Conservation (phyloP, 2,113 vertebrate genomes). For the Ivindomyrus marchei region DNA sequence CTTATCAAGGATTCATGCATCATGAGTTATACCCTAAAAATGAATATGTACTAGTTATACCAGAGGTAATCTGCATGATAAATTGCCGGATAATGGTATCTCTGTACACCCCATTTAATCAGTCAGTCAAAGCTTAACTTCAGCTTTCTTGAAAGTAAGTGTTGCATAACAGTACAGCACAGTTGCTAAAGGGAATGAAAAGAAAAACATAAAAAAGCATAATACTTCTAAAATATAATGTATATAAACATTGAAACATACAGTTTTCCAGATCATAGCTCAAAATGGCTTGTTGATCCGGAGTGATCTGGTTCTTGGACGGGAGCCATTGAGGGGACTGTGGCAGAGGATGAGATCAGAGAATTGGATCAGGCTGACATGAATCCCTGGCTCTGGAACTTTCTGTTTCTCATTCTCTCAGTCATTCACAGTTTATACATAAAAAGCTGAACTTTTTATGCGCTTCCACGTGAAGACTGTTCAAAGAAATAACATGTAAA, state of each 20-base stretch:
- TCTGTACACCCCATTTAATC: not conserved
- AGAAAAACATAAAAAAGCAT: not conserved
- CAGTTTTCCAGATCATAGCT: not conserved
- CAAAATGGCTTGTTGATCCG: not conserved
- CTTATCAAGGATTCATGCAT: not conserved
- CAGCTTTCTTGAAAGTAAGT: not conserved
- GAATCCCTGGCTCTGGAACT: not conserved
- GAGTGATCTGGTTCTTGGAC: not conserved
- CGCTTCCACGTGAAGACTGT: not conserved
- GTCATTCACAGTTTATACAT: not conserved
- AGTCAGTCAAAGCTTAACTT: not conserved
- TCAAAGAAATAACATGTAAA: not conserved
- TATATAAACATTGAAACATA: not conserved
- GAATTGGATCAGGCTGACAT: not conserved
- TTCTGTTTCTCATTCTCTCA: not conserved
- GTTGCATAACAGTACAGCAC: not conserved
- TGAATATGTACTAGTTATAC: not conserved
- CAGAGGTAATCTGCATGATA: not conserved
- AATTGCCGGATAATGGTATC: not conserved
- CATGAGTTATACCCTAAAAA: not conserved
- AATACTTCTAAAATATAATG: not conserved
- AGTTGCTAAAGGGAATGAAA: not conserved
- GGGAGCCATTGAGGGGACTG: not conserved
- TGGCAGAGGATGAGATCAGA: not conserved
- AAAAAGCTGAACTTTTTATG: not conserved